Conservation (phyloP, 2,797 vertebrate genomes). For the Smutsia temminckii region DNA sequence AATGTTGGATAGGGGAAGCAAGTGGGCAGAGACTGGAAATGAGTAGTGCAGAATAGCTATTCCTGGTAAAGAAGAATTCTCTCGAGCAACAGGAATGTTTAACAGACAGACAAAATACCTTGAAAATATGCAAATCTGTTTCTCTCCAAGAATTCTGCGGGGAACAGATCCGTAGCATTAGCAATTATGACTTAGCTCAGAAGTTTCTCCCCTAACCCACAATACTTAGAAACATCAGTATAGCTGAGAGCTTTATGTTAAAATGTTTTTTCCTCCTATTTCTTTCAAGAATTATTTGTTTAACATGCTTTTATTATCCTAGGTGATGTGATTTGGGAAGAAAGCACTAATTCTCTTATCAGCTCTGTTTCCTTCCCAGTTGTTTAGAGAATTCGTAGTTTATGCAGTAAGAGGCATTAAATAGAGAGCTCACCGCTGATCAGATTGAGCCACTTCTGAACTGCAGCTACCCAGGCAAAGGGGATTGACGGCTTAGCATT, state of each 20-base stretch:
- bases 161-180: slow-evolving; percentile 54
- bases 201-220: not conserved
- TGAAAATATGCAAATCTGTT: slow-evolving; percentile 65
- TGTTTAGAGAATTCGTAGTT: slow-evolving; percentile 80
- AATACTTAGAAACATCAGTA: slow-evolving; percentile 43
- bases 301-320: slow-evolving; percentile 80
- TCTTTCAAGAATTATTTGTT: slow-evolving; percentile 72
- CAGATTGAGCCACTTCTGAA: not conserved
- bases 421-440: slow-evolving; percentile 48
- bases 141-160: slow-evolving; percentile 54
- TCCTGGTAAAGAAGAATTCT: slow-evolving; percentile 26
- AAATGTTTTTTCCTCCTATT: slow-evolving; percentile 42
- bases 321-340: slow-evolving; percentile 79
- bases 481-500: not conserved
- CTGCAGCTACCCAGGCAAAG: not conserved
- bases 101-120: slow-evolving; percentile 56
- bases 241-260: slow-evolving; percentile 63
- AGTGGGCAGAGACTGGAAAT: not conserved
- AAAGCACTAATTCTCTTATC: slow-evolving; percentile 81
- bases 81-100: not conserved
- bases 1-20: not conserved
- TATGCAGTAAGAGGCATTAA: slow-evolving; percentile 79
- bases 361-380: slow-evolving; percentile 79
- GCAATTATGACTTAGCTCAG: slow-evolving; percentile 50
- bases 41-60: not conserved